A percentile compares a stretch with the other conserved stretches of the same genome.
phyloP scores from a whole-genome alignment of 2,113 vertebrate genomes.

The Platanista minor region DNA sequence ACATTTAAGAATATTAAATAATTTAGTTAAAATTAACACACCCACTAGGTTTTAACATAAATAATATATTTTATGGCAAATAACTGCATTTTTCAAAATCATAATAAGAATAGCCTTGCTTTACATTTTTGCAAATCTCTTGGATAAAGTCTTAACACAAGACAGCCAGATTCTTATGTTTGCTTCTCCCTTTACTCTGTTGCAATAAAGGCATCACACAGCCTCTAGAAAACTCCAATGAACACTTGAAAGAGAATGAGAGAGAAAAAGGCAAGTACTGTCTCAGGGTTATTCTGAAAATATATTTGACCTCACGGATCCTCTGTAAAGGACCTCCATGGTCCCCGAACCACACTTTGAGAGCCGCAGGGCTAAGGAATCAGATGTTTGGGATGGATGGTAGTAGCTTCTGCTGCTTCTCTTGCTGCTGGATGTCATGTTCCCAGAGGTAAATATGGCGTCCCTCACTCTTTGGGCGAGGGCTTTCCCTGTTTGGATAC shows the following conservation, averaged over 20 bases:
- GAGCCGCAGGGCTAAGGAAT: fast-evolving
- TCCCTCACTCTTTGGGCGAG: not conserved
- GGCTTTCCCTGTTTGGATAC: not conserved
- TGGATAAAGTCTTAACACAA: not conserved
- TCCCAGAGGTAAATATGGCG: not conserved
- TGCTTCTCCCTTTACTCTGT: not conserved
- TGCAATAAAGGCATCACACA: not conserved
- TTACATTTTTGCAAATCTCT: not conserved
- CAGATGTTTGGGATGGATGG: not conserved
- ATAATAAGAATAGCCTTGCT: not conserved
- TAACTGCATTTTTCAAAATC: not conserved
- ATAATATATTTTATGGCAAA: not conserved
- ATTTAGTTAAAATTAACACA: not conserved
- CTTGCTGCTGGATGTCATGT: not conserved
- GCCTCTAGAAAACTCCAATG: not conserved
- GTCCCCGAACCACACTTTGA: not conserved
- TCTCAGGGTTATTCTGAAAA: not conserved
- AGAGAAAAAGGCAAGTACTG: not conserved
- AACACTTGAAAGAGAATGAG: not conserved
- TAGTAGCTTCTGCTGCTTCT: not conserved
- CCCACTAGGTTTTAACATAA: not conserved
- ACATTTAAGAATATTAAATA: not conserved
- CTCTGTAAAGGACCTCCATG: not conserved
- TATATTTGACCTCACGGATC: not conserved
- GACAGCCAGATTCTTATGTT: not conserved